phyloP scores from a whole-genome alignment of 2,113 vertebrate species.

The Corydoras maculifer region DNA sequence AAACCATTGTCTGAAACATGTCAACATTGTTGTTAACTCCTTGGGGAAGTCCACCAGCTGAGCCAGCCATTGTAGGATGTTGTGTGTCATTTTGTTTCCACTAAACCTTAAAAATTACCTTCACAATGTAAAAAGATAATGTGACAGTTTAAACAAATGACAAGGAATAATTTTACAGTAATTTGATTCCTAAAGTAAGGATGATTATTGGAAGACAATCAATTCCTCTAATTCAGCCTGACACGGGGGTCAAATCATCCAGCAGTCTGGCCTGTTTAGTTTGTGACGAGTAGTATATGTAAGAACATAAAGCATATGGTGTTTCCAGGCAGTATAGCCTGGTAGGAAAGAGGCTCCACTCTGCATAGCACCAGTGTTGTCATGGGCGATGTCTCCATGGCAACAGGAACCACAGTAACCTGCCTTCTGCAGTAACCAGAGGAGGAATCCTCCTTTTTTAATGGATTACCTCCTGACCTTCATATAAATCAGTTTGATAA shows the following conservation, averaged over 20 bases:
- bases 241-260: neutral
- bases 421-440: neutral
- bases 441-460: neutral
- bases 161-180: neutral
- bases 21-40: neutral
- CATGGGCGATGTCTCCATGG: neutral
- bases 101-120: neutral
- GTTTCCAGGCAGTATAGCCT: neutral
- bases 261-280: neutral
- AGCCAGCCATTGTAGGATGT: neutral
- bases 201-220: neutral
- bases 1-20: neutral
- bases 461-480: neutral
- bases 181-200: neutral
- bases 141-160: neutral
- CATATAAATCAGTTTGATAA: neutral
- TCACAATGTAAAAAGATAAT: neutral
- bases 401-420: conserved; percentile 1
- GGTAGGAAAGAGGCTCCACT: neutral
- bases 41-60: neutral
- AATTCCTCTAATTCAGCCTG: neutral
- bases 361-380: neutral
- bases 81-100: neutral
- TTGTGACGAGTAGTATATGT: neutral
- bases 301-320: neutral